Evolutionary conservation across 2,888 invertebrate genomes (phyloP).

Genomic region (Tipula vernalis): DNA sequence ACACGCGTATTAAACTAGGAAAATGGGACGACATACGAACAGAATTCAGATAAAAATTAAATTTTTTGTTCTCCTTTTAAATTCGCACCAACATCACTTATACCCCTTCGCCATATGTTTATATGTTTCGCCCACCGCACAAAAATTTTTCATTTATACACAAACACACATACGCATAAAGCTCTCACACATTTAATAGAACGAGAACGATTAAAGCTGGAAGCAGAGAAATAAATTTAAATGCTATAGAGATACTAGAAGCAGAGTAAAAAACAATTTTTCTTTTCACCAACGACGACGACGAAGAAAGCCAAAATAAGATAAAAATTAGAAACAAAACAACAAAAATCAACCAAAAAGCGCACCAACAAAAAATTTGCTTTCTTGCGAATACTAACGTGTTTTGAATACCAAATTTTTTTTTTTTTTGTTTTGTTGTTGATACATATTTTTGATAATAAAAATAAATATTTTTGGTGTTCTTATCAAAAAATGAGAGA

Average conservation of each 20-base stretch:
- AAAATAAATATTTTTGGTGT: neutral
- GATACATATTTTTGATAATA: neutral
- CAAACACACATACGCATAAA: neutral
- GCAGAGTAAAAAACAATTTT: neutral
- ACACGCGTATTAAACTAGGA: neutral
- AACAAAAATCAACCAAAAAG: neutral
- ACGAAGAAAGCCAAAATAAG: neutral
- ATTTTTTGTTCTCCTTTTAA: neutral
- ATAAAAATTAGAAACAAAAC: neutral
- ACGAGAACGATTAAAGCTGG: neutral
- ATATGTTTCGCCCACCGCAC: neutral
- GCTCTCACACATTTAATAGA: neutral
- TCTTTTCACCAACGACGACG: neutral
- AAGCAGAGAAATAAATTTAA: neutral
- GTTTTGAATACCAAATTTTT: neutral
- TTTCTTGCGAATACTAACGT: neutral
- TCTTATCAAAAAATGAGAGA: neutral
- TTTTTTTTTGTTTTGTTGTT: neutral
- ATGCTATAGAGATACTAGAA: neutral
- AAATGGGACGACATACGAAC: neutral
- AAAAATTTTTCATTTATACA: neutral
- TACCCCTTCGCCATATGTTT: neutral
- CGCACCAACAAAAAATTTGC: neutral
- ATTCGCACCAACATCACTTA: neutral
- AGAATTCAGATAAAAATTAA: neutral